Base-by-base conservation (phyloP, 2,113 vertebrate genomes). In the Nesospiza acunhae region DNA sequence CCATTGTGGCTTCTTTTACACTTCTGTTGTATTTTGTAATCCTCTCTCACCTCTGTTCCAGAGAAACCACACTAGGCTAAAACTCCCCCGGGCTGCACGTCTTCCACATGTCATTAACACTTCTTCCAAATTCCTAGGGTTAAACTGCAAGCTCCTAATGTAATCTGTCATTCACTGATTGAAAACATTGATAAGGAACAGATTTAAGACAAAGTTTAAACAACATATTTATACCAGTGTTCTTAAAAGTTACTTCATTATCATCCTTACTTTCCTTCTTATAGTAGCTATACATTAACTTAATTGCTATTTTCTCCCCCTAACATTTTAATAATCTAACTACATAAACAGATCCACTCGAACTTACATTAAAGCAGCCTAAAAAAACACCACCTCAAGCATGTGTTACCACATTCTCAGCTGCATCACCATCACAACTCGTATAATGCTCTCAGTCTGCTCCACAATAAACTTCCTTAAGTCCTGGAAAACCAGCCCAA, bases 141-240 rank as follows among this genome's bases (percentile, higher is more conserved):
- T 90, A 89, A 84, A 44, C 52, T 66, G 30, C 63, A 53, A 58
- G 46, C 69, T 88, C 41, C 39, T 93, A 76, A 82, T 55, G 42
- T 91, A 67, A 93, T 86, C 87, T 90, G 75, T 77, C 93, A 92
- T 63, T 83, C 82, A 67, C 37, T 52, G 68, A 33, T 70, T 84
- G 46, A 66, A 91, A 89, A 79, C n/a, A 50, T 7, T 62, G 74
- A 85, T 20, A 79, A 27, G 23, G 67, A 93, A 89, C 53, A 91
- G 69, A 74, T 77, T 89, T 87, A 86, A 60, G 30, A 90, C 41
- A n/a, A 73, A 91, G 56, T 17, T 41, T 41, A 64, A 39, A 42
- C 55, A 90, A 89, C 9, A 75, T 37, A 35, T 64, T 88, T 80
- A 56, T 39, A 87, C 77, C 21, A 81, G 20, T 13, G 42, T 55